phyloP scores from a whole-genome alignment of 2,888 invertebrate genomes.

The Idaea straminata region DNA sequence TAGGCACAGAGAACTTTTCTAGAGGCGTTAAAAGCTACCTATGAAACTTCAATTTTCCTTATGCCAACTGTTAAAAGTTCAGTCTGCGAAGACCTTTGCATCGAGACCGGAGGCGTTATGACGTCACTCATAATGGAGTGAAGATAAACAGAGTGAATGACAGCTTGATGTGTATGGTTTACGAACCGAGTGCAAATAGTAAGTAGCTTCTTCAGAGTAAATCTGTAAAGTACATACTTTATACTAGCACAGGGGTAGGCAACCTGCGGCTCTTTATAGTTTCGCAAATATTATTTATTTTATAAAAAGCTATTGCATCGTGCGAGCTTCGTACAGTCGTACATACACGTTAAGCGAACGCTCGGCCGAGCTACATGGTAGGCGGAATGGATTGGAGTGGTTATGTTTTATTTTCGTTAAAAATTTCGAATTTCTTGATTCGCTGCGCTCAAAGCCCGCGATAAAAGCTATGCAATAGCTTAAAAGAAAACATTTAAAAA shows the following conservation, averaged over 20 bases:
- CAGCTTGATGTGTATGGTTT: not conserved
- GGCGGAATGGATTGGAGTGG: no score
- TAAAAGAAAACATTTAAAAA: no score
- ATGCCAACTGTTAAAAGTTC: not conserved
- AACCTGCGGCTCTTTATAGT: not conserved
- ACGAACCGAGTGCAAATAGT: not conserved
- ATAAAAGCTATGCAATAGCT: no score
- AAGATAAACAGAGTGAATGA: not conserved
- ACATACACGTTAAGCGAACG: no score
- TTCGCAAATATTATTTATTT: no score
- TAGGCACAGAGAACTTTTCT: no score
- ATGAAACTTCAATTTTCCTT: not conserved
- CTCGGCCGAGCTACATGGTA: no score
- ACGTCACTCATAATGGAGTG: not conserved
- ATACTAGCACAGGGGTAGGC: not conserved
- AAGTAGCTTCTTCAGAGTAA: not conserved
- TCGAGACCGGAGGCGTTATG: not conserved
- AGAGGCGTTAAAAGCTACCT: not conserved
- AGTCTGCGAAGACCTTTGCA: not conserved
- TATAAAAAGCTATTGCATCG: no score
- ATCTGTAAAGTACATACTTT: not conserved
- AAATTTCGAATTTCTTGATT: no score
- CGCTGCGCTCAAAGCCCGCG: no score
- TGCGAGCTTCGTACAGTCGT: no score
- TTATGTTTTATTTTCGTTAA: no score